A percentile compares a stretch with the other conserved stretches of the same genome.
These are phyloP conservation scores for Agrypnus murinus DNA, from an alignment of 2,888 invertebrate species.

Conservation along the genomic window DNA sequence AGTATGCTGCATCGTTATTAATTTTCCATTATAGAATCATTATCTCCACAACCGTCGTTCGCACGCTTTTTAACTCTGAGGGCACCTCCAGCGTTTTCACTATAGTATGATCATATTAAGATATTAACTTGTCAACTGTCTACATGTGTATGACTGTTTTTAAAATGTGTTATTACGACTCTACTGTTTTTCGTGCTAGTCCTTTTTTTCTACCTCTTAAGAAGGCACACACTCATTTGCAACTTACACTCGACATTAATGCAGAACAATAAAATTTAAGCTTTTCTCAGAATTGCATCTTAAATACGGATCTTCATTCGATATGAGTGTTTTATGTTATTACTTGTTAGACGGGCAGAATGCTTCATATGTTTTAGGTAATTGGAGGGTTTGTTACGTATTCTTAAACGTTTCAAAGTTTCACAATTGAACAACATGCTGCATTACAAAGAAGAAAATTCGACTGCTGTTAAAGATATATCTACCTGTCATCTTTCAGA, in stretches of 20 bases:
- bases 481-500: too few species aligned
- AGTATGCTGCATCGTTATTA: slow-evolving; percentile 56
- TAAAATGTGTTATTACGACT: slow-evolving; percentile 29
- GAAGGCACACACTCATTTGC: background rate
- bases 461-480: too few species aligned
- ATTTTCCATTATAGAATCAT: slow-evolving; percentile 60
- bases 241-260: slow-evolving; percentile 18
- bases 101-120: slow-evolving; percentile 51
- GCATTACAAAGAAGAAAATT: too few species aligned
- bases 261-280: slow-evolving; percentile 26
- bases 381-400: too few species aligned
- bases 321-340: slow-evolving; percentile 9
- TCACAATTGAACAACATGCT: too few species aligned
- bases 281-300: slow-evolving; percentile 24
- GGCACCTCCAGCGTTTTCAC: slow-evolving; percentile 39
- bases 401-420: too few species aligned
- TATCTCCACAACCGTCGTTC: slow-evolving; percentile 54
- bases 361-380: background rate
- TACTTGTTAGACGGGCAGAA: background rate
- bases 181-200: background rate
- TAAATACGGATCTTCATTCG: slow-evolving; percentile 18
- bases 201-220: too few species aligned
- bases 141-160: slow-evolving; percentile 25
- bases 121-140: slow-evolving; percentile 55
- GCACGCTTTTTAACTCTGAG: slow-evolving; percentile 54